phyloP scores from a whole-genome alignment of 2,888 invertebrate species.

The Drosophila yooni region DNA sequence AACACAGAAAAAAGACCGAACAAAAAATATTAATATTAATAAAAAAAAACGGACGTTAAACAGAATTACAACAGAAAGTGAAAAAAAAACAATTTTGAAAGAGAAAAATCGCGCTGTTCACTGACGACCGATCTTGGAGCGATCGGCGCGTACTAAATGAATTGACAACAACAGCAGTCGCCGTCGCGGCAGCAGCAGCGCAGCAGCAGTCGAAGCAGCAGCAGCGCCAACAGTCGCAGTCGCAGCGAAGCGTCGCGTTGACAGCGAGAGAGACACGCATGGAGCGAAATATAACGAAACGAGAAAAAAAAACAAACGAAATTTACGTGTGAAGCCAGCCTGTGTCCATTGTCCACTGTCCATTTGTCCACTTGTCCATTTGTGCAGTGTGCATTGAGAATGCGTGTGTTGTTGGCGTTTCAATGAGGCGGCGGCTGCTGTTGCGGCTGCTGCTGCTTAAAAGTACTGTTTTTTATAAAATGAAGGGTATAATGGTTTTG shows the following conservation, averaged over 20 bases:
- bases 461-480: neutral
- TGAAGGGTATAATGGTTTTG: neutral
- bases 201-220: conserved; percentile 36
- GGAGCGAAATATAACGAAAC: conserved; percentile 29
- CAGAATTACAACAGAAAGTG: conserved; percentile 64
- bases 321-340: conserved; percentile 10
- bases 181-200: conserved; percentile 43
- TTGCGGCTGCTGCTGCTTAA: neutral
- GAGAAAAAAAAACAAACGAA: conserved; percentile 15
- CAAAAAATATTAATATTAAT: conserved; percentile 23
- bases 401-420: conserved; percentile 16
- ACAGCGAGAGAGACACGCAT: conserved; percentile 50
- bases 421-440: conserved; percentile 12
- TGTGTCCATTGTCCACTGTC: neutral
- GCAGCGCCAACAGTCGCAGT: conserved; percentile 40
- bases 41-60: conserved; percentile 36
- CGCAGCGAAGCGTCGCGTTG: conserved; percentile 25
- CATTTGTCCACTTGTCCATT: conserved; percentile 1
- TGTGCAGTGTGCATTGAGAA: conserved; percentile 18
- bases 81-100: conserved; percentile 48
- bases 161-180: conserved; percentile 63
- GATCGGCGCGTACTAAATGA: conserved; percentile 78
- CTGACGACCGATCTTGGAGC: conserved; percentile 77
- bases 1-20: conserved; percentile 43
- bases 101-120: conserved; percentile 73